Evolutionary conservation across 2,888 invertebrate species (phyloP), one percentile per base, ranked within the genome.

Genomic region (Pandemis cinnamomeana): DNA sequence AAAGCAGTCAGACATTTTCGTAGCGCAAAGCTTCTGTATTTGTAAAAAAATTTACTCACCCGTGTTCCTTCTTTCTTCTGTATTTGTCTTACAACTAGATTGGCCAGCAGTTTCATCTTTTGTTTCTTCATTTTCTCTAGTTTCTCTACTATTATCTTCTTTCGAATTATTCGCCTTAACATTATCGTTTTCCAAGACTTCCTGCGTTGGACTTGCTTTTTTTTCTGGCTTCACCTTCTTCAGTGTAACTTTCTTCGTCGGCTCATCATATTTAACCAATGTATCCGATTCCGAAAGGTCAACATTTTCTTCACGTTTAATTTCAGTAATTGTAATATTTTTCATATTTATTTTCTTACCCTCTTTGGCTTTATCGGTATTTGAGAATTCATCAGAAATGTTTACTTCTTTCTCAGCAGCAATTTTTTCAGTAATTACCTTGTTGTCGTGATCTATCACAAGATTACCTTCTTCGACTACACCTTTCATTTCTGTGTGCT

Each of bases 371-470:
- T 41, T 8, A 11, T 64, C 60, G 10, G 44, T 36, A 0, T 20
- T 66, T 68, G 41, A 44, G 44, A 13, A 15, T n/a, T 53, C 11
- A 0, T n/a, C 53, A 2, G 13, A 6, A 36, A 6, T 67, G 2
- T 42, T 15, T 7, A 8, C 20, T 53, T 51, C 55, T n/a, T 41
- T 55, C 3, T 55, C 55, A 8, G 2, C 13, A 46, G 7, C 5
- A 27, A 3, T 11, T 75, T 82, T 88, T 55, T 83, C 78, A 48
- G 70, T 81, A 2, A 85, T 77, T 20, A 83, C 77, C 71, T 91
- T 90, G 41, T 80, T 87, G 27, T 89, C 86, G 42, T 86, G 82
- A 77, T 91, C 88, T 69, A 88, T 87, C 2, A 88, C 83, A 7
- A 82, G 27, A 76, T 86, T 79, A 2, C 81, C 87, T 58, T 89